Conservation (phyloP, 2,888 invertebrate species). For the Piscicola geometra region DNA sequence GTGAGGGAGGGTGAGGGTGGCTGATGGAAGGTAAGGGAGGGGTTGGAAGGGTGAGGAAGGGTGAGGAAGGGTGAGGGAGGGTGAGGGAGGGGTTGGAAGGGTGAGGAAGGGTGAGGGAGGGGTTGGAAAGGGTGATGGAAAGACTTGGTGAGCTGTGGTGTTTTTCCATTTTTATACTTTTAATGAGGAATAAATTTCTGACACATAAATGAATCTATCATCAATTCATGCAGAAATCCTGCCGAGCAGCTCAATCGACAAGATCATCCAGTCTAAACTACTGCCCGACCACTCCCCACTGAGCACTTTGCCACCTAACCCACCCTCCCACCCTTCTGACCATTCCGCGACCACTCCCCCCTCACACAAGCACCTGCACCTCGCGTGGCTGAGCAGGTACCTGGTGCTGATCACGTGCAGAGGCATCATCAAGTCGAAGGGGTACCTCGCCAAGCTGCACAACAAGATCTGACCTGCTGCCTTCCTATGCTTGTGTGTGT, state of each 20-base stretch:
- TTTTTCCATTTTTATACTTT: no score
- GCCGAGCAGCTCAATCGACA: not conserved
- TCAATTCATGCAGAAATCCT: not conserved
- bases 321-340: not conserved
- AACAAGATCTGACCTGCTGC: not conserved
- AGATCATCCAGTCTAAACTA: not conserved
- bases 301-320: not conserved
- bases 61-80: no score
- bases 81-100: no score
- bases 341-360: not conserved
- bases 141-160: no score
- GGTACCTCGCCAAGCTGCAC: constrained; percentile 65
- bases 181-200: no score
- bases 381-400: constrained; percentile 76
- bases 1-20: constrained; percentile 60
- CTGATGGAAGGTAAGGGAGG: no score
- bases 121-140: no score
- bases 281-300: not conserved
- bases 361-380: constrained; percentile 53
- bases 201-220: no score
- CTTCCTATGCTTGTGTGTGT: no score
- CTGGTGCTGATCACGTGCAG: constrained; percentile 84
- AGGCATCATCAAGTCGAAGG: constrained; percentile 83
- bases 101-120: no score
- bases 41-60: no score